Base-by-base conservation (phyloP, 2,888 invertebrate genomes). In the Leptinotarsa haldemani region DNA sequence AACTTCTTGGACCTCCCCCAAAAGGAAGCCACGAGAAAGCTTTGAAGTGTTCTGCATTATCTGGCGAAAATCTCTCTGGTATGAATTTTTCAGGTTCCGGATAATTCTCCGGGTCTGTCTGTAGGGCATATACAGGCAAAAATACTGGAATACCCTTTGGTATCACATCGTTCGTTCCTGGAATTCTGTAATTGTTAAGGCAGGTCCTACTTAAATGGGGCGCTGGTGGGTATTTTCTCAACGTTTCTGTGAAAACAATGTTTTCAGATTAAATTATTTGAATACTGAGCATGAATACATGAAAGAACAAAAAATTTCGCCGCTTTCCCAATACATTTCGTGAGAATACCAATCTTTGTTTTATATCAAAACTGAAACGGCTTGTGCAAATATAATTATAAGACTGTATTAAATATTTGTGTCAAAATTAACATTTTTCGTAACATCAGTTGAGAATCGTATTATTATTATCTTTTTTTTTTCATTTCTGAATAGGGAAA, bases 1-100 rank as follows among this genome's bases (percentile, higher is more conserved):
- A 83, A 71, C 79, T 80, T 48, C 79, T 76, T 48, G 80, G 81
- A 20, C 82, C 82, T 52, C 78, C 76, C 9, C 82, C 81, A 65
- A 81, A 81, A 3, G 81, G 79, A 25, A 83, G 53, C 71, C 80
- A 82, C 15, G 70, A 77, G n/a, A 76, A 81, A 1, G 79, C 71
- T 9, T 64, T 66, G 15, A 78, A 66, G 1, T 78, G 74, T 9
- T 67, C 66, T 0, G 66, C 30, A 71, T 79, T 81, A 71, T 79
- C 78, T 3, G 79, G 74, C 7, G 80, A 77, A 58, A 83, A 83
- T 69, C 82, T 46, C n/a, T 70, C 63, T 2, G 69, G 69, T 22
- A 47, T 15, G 9, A 63, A 70, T 30, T 20, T 30, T 20, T 25
- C 15, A 13, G 69, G 69, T 30, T 70, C 20, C 15, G 47, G 13